Evolutionary conservation across 2,797 vertebrate species (phyloP), one percentile per base, ranked within the genome.

Genomic region (Hipposideros larvatus): DNA sequence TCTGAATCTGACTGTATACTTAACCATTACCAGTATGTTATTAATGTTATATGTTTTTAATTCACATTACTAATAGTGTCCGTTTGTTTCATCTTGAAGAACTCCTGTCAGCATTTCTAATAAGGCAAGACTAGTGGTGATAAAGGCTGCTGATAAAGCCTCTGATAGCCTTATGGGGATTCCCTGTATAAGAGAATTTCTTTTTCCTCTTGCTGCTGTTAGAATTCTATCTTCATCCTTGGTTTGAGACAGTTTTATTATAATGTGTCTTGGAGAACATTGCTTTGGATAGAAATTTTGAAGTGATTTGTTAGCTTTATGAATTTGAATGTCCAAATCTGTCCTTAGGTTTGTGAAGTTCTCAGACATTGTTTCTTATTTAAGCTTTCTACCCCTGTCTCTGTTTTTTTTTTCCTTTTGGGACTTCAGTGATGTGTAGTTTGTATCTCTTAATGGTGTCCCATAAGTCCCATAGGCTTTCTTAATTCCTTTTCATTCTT

Each of bases 11-110:
- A 37, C 21, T 88, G 46, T 55, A 19, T 34, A 55, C 21, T 77
- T 78, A 61, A 48, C 15, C n/a, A 46, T 46, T 82, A 77, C 34
- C 31, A 73, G 24, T 88, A 46, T 55, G n/a, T 88, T 88, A 21
- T 73, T 26, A 28, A 71, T 84, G 77, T 74, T 82, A 34, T 63
- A 78, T 75, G 77, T 77, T 88, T 68, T 66, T 37, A 34, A 68
- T 68, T 55, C 37, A 31, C 83, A 13, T 77, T 92, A n/a, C 84
- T 92, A 77, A 92, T 70, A 61, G 22, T 28, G 24, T 92, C 43
- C 28, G 75, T 92, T 92, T 68, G 37, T 92, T 92, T 84, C 77
- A 92, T 53, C 53, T 88, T 83, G 70, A 88, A 70, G 21, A 74
- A 75, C 53, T 89, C 78, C 31, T 92, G 88, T 70, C 85, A 92